Percentiles rank a stretch among this genome's conserved stretches.
Evolutionary conservation across 2,888 invertebrate genomes (phyloP).

Genomic region (Watsonalla cultraria): DNA sequence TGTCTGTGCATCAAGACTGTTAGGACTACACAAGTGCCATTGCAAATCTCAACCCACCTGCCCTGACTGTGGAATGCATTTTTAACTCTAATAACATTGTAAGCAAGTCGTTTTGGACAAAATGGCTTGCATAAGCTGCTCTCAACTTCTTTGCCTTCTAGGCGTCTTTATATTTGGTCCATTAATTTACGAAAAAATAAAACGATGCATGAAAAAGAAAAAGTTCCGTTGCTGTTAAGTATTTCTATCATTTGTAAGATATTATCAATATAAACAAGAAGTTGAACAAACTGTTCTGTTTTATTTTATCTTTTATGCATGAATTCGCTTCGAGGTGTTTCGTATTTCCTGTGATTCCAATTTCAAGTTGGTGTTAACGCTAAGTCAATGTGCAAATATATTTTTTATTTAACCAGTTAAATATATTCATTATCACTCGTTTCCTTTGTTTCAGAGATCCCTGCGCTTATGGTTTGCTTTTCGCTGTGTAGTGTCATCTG

Average conservation of each 20-base stretch:
- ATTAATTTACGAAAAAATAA: not conserved
- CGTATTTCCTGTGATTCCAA: not conserved
- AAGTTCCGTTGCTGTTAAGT: not conserved
- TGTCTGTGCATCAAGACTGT: slow-evolving; percentile 8
- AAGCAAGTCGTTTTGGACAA: not conserved
- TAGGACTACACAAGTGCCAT: slow-evolving; percentile 1
- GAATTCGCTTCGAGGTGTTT: not conserved
- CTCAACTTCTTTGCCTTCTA: not conserved
- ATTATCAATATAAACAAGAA: not conserved
- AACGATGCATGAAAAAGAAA: slow-evolving; percentile 1
- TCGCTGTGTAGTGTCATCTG: not conserved
- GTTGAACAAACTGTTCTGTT: not conserved
- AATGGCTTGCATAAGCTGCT: not conserved
- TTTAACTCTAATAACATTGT: slow-evolving; percentile 19
- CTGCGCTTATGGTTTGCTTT: not conserved
- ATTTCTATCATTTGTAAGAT: not conserved
- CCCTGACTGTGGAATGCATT: slow-evolving; percentile 32
- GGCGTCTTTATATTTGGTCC: not conserved
- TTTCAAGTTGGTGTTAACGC: not conserved
- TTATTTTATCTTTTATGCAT: not conserved
- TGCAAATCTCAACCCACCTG: slow-evolving; percentile 23
- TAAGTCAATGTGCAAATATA: not conserved
- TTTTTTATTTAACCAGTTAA: not conserved
- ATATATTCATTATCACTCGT: not conserved
- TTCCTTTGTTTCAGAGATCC: not conserved